Evolutionary conservation across 2,888 invertebrate genomes (phyloP), one percentile per base, ranked within the genome.

Genomic region (Melanophora roralis): DNA sequence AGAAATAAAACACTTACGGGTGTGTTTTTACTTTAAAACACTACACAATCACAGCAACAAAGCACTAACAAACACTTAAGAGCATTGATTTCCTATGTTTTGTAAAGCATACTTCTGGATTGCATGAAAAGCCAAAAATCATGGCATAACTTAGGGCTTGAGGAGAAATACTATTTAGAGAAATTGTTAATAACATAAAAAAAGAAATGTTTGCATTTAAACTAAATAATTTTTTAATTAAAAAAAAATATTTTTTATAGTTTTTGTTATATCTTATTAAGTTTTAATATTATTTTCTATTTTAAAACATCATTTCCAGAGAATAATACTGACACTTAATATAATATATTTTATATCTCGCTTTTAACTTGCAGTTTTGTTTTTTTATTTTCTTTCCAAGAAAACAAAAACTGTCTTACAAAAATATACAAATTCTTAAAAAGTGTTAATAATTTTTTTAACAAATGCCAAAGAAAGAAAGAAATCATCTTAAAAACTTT

Each of bases 1-100:
- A 73, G 64, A 73, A 81, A 85, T 85, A 83, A 83, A 83, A 82
- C 84, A 86, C 87, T 86, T 86, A 84, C 83, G 86, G 86, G 85
- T 85, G 84, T 85, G 84, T 86, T 85, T 86, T 36, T 11, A 84
- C 82, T 85, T 85, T 75, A 23, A 49, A 51, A 68, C 64, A 57
- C 40, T 62, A 49, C n/a, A n/a, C 55, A 65, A 69, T 77, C 59
- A 69, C 83, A 81, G 81, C 83, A 60, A 43, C 34, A 74, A 74
- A 38, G n/a, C 67, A 47, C 38, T 55, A 21, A 47, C 68, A 69
- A 65, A 53, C 85, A 86, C 86, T 86, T 83, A 85, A 86, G 85
- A 12, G 84, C 85, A 87, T 87, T 87, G 87, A 88, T 88, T 88
- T 85, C 77, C 83, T 75, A 45, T 49, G 51, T 47, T 62, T 40